Percentiles rank a stretch among this genome's conserved stretches.
These are phyloP conservation scores for Pao palembangensis DNA, from an alignment of 2,113 vertebrate species.

Conservation along the genomic window DNA sequence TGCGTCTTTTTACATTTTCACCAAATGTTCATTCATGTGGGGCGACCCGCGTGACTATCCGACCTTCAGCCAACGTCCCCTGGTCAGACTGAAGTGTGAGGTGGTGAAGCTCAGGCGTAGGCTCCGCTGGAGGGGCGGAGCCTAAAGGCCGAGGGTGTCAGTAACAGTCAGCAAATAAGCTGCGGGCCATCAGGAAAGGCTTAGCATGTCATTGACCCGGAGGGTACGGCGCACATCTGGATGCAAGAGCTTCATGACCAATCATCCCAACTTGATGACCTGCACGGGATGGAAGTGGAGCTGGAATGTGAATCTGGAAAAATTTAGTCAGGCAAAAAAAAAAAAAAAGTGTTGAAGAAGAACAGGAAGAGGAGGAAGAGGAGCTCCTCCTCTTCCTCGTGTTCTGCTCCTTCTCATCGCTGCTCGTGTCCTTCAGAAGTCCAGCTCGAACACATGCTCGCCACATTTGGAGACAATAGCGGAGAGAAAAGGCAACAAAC, in stretches of 20 bases:
- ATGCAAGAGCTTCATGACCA: not conserved
- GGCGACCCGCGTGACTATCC: too few relatives aligned
- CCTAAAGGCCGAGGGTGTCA: too few relatives aligned
- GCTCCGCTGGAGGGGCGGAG: too few relatives aligned
- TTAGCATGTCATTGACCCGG: not conserved
- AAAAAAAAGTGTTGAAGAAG: not conserved
- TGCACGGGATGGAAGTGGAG: not conserved
- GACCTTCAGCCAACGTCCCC: too few relatives aligned
- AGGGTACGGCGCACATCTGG: not conserved
- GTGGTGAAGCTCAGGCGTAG: not conserved
- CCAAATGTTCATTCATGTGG: too few relatives aligned
- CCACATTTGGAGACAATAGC: constrained; percentile 56
- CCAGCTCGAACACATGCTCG: constrained; percentile 53
- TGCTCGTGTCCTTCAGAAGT: not conserved
- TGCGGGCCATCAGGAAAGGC: not conserved
- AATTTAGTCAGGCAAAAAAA: not conserved
- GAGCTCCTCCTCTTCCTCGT: not conserved
- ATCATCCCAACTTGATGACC: not conserved
- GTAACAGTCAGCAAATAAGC: too few relatives aligned
- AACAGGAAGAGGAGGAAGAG: constrained; percentile 8
- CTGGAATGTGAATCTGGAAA: not conserved
- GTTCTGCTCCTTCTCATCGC: not conserved
- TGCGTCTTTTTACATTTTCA: too few relatives aligned
- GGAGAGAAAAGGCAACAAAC: constrained; percentile 52
- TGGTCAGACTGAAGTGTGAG: too few relatives aligned